A percentile compares a stretch with the other conserved stretches of the same genome.
These are phyloP conservation scores for Chelonoidis abingdonii DNA, from an alignment of 2,113 vertebrate genomes.

Conservation along the genomic window DNA sequence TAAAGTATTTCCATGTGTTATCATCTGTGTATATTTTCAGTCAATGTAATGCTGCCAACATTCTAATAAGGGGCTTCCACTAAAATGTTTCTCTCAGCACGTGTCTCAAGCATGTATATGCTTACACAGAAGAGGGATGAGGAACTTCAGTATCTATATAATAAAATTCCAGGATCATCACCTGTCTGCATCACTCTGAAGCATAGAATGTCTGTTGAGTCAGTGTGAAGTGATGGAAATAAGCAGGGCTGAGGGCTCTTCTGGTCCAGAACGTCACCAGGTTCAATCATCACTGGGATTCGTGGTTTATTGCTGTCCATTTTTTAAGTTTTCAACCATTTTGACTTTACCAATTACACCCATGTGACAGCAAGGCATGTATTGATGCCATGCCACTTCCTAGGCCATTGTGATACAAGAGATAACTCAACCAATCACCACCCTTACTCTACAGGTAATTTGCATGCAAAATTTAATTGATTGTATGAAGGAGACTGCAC, in stretches of 20 bases:
- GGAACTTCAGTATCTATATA: not conserved
- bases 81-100: not conserved
- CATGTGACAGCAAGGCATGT: no score
- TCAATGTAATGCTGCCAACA: not conserved
- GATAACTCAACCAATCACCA: no score
- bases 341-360: no score
- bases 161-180: not conserved
- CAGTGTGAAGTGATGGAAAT: not conserved
- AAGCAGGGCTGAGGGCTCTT: not conserved
- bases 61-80: not conserved
- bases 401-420: no score
- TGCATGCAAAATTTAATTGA: no score
- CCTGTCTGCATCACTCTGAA: not conserved
- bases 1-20: slow-evolving; percentile 22
- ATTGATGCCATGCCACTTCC: no score
- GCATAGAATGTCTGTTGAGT: not conserved
- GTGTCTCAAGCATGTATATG: not conserved
- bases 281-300: no score
- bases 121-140: not conserved
- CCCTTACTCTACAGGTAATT: no score
- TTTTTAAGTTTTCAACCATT: no score
- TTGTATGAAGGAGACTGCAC: not conserved
- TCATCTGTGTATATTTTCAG: not conserved
- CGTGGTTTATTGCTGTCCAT: no score
- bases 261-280: no score